Percentiles rank a stretch among this genome's conserved stretches.
These are phyloP conservation scores for Nemopilema nomurai DNA, from an alignment of 30 jellyfish, hydroid and myxozoan genomes.

Conservation along the genomic window DNA sequence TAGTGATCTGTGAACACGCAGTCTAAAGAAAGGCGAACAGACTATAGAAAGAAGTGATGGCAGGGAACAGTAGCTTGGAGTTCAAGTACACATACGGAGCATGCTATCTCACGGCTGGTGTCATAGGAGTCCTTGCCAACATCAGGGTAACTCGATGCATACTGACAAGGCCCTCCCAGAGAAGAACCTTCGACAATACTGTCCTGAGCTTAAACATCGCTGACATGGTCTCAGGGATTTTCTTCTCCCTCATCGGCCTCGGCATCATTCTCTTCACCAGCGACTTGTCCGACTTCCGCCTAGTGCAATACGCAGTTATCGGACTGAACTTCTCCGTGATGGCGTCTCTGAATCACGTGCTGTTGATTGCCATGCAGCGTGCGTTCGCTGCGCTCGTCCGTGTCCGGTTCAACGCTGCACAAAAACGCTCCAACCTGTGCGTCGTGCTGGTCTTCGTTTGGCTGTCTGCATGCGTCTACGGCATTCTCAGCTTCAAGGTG, in stretches of 20 bases:
- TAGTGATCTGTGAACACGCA: no score
- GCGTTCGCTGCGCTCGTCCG: neutral
- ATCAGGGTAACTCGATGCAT: neutral
- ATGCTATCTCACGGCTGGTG: constrained; percentile 3
- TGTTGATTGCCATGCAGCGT: neutral
- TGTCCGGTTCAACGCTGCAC: neutral
- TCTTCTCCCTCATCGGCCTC: constrained; percentile 5
- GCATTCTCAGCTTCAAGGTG: constrained; percentile 14
- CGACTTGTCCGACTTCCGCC: neutral
- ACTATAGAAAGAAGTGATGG: neutral
- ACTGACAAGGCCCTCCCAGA: neutral
- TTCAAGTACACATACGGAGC: constrained; percentile 11
- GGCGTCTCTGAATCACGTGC: constrained; percentile 36
- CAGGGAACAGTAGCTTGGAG: neutral
- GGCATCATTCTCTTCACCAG: constrained; percentile 2
- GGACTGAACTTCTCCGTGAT: constrained; percentile 32
- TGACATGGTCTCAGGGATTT: constrained; percentile 12
- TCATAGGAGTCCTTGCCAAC: constrained; percentile 4
- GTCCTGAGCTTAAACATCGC: constrained; percentile 32
- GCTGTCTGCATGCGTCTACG: constrained; percentile 23
- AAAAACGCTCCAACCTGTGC: neutral
- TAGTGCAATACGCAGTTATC: constrained; percentile 11
- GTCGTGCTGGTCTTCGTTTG: neutral
- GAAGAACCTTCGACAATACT: constrained; percentile 5
- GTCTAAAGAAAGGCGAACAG: no score